Evolutionary conservation across 1,140 invertebrate genomes (phyloP).

Genomic region (Bombyx mandarina): DNA sequence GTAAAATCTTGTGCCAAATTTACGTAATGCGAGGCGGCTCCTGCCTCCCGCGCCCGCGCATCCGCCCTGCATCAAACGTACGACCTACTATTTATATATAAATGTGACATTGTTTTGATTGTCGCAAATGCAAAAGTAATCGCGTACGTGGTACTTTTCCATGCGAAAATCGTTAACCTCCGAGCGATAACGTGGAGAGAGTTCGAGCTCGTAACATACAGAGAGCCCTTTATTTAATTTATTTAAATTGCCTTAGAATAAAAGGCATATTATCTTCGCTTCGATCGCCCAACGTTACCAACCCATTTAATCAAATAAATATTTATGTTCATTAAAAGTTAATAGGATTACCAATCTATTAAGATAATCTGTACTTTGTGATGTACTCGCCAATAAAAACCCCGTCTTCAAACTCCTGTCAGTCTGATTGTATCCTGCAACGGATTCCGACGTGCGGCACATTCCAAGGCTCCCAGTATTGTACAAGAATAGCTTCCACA

Average conservation of each 20-base stretch:
- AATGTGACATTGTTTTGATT: slow-evolving; percentile 53
- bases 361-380: too few relatives aligned
- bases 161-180: slow-evolving; percentile 54
- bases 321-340: too few relatives aligned
- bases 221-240: slow-evolving; percentile 7
- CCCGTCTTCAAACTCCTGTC: not conserved
- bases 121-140: slow-evolving; percentile 26
- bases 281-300: too few relatives aligned
- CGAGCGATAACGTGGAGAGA: slow-evolving; percentile 41
- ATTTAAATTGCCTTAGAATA: not conserved
- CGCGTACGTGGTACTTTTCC: slow-evolving; percentile 43
- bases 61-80: slow-evolving; percentile 22
- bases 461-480: too few relatives aligned
- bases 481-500: too few relatives aligned
- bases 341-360: too few relatives aligned
- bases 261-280: too few relatives aligned
- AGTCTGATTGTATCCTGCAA: slow-evolving; percentile 8
- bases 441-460: slow-evolving; percentile 9
- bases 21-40: slow-evolving; percentile 18
- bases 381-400: too few relatives aligned
- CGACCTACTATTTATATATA: slow-evolving; percentile 44
- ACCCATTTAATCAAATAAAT: too few relatives aligned
- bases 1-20: slow-evolving; percentile 46
- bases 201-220: slow-evolving; percentile 21
- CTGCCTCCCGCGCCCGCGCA: slow-evolving; percentile 23